Evolutionary conservation across 2,888 invertebrate species (phyloP), one percentile per base, ranked within the genome.

Genomic region (Leptopilina drosophilae): DNA sequence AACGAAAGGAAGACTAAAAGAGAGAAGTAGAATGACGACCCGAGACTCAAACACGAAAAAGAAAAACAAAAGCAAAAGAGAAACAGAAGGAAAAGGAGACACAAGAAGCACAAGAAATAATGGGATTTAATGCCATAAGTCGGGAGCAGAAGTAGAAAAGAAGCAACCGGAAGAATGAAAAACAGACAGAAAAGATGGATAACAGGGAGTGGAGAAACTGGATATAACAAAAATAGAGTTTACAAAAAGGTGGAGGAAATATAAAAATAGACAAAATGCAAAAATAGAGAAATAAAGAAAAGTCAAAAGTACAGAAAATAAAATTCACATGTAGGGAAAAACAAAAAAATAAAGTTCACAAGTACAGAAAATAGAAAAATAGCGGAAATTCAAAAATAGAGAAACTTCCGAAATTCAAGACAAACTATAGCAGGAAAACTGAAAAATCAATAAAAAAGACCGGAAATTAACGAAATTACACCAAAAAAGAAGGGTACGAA

Each of bases 1-100:
- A 80, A 84, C 82, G 81, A 83, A 85, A 78, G 78, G 79, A 84
- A 84, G 80, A 81, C 81, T 78, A 82, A 84, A 73, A 73, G 73
- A 56, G 15, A 64, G 56, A 42, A 8, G 8, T 6, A 53, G 64
- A 62, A 67, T 62, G 83, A 76, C 69, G 80, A 77, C 81, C 33
- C 33, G 33, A 33, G 78, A 83, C 80, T 81, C 77, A 64, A 33
- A 75, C 79, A 33, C 65, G 62, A 62, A 77, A 78, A 67, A 77
- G 64, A 65, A 59, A 26, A 42, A 8, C 33, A 33, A 33, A 33
- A 33, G 33, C 33, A 33, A 33, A 33, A 33, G 33, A 33, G 33
- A 33, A 33, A 33, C 4, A 33, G 33, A 33, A 33, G 33, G 33
- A 33, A 33, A 33, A 33, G 33, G 33, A 33, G 33, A 33, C 33